Base-by-base conservation (phyloP, 2,888 invertebrate species). In the Drosophila atripex region DNA sequence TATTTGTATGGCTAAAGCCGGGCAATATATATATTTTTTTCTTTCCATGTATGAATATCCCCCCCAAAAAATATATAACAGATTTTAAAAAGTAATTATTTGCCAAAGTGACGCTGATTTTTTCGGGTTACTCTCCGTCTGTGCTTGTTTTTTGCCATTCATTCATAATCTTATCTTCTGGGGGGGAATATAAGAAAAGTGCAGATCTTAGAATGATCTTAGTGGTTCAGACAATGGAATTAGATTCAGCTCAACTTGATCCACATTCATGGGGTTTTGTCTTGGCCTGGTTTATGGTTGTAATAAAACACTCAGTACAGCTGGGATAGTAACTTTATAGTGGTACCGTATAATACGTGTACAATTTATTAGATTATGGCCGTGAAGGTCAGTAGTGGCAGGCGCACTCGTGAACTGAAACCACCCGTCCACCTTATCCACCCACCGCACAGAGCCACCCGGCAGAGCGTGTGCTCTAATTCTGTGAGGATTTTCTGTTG, bases 341-440 rank as follows among this genome's bases (percentile, higher is more conserved):
- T 78, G 78, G 85, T 82, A 80, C 83, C 80, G 78, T 75, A 83
- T 86, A 70, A 45, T 70, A 61, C 74, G 74, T 85, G 71, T 77
- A 77, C 69, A 79, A 84, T 84, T 84, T 84, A 84, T 86, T 84
- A 78, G 82, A 79, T 82, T 84, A 86, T 83, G 80, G 73, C 73
- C 82, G 65, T 86, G 87, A 85, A 85, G 84, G 87, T 85, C 84
- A 84, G 45, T 18, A 14, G 63, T 46, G 52, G 63, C 43, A 58
- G 60, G 60, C 21, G 21, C 60, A 59, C 60, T 32, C 16, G 60
- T 60, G 61, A 38, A 63, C 63, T 35, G 14, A n/a, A 35, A n/a
- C 52, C n/a, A 28, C 51, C 50, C 28, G 23, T 9, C 6, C 41
- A 25, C 41, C 9, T 9, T 6, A 8, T 28, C 21, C 30, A 41